Evolutionary conservation across 2,797 vertebrate species (phyloP).

Genomic region (Aeoliscus strigatus): DNA sequence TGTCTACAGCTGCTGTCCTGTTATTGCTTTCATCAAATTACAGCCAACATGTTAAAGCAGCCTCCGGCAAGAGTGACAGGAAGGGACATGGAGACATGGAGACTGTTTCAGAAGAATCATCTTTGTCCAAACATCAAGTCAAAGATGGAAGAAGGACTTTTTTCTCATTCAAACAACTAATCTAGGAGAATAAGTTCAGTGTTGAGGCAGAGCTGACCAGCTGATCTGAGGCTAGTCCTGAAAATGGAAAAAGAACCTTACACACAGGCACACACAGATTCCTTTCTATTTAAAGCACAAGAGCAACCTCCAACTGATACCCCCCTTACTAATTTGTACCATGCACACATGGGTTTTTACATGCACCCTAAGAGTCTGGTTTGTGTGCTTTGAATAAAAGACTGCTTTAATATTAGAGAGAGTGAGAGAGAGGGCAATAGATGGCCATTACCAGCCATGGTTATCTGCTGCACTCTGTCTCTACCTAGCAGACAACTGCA

Average conservation of each 20-base stretch:
- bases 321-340: conserved; percentile 45
- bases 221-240: conserved; percentile 55
- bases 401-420: too few relatives aligned
- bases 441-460: too few relatives aligned
- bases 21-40: neutral
- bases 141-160: conserved; percentile 7
- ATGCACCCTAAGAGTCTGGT: conserved; percentile 16
- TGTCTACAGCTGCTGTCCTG: neutral
- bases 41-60: neutral
- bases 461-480: too few relatives aligned
- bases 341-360: conserved; percentile 27
- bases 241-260: conserved; percentile 63
- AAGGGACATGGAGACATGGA: too few relatives aligned
- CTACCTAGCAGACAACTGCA: too few relatives aligned
- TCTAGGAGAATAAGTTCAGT: conserved; percentile 29
- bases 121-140: neutral
- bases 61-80: conserved; percentile 1
- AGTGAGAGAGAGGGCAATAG: too few relatives aligned
- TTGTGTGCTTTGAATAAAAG: too few relatives aligned
- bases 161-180: conserved; percentile 24
- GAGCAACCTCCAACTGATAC: conserved; percentile 47
- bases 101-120: too few relatives aligned
- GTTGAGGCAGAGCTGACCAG: conserved; percentile 48
- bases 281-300: conserved; percentile 69
- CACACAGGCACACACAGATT: conserved; percentile 54